Evolutionary conservation across 2,113 vertebrate genomes (phyloP).

Genomic region (Haemorhous mexicanus): DNA sequence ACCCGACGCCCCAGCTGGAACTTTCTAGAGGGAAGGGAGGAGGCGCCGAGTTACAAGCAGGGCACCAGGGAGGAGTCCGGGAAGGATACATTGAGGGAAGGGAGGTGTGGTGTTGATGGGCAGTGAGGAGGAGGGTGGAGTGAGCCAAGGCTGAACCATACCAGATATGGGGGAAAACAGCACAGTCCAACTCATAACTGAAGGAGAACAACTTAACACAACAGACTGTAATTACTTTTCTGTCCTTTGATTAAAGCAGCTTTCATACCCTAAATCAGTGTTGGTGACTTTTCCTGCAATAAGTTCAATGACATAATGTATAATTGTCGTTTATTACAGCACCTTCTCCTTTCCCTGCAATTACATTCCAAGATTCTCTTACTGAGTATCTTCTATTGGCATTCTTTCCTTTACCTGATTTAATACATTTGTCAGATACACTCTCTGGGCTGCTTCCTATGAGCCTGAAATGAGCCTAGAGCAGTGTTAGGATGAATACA

Average conservation of each 20-base stretch:
- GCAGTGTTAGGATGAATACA: neutral
- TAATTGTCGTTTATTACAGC: neutral
- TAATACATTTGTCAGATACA: neutral
- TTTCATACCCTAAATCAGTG: neutral
- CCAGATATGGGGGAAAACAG: too few relatives aligned
- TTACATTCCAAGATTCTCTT: neutral
- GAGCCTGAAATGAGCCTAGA: neutral
- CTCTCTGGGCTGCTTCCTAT: neutral
- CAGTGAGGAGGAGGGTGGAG: too few relatives aligned
- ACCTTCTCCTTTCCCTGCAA: neutral
- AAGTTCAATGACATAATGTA: neutral
- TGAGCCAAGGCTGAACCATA: too few relatives aligned
- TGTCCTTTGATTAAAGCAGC: neutral
- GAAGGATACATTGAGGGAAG: too few relatives aligned
- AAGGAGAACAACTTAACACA: too few relatives aligned
- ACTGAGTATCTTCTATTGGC: neutral
- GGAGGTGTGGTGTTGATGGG: too few relatives aligned
- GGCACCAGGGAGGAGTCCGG: too few relatives aligned
- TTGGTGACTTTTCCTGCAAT: neutral
- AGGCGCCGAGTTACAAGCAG: too few relatives aligned
- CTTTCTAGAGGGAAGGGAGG: too few relatives aligned
- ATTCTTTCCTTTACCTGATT: neutral
- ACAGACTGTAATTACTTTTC: neutral
- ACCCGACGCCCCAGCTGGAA: too few relatives aligned
- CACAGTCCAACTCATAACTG: too few relatives aligned